These are phyloP conservation scores for Barbus barbus DNA, from an alignment of 2,113 vertebrate species.

Conservation along the genomic window DNA sequence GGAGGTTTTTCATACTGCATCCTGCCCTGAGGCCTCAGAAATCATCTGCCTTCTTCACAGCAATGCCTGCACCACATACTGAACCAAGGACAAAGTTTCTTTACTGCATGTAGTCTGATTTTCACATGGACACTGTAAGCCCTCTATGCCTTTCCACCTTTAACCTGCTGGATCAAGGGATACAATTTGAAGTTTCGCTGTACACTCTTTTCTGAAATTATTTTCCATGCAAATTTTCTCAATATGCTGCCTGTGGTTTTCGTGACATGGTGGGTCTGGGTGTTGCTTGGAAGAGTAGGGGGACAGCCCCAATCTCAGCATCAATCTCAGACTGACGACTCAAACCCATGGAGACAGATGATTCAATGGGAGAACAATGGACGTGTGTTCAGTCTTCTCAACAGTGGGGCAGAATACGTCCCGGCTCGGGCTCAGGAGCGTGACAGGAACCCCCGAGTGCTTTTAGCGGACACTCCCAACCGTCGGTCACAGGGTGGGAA, in stretches of 20 bases:
- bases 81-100: constrained; percentile 53
- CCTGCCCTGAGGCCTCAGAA: constrained; percentile 35
- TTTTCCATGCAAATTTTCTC: constrained; percentile 42
- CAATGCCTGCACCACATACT: constrained; percentile 50
- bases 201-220: background rate
- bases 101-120: constrained; percentile 52
- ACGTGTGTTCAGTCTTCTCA: constrained; percentile 87
- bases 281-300: constrained; percentile 70
- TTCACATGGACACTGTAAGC: constrained; percentile 52
- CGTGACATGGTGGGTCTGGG: constrained; percentile 69
- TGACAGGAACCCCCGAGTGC: constrained; percentile 72
- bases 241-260: constrained; percentile 65
- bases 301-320: constrained; percentile 62
- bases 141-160: constrained; percentile 22
- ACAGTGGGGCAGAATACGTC: constrained; percentile 89
- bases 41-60: constrained; percentile 29
- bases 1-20: constrained; percentile 59
- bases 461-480: constrained; percentile 75
- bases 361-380: constrained; percentile 98
- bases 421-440: constrained; percentile 74
- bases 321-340: constrained; percentile 61
- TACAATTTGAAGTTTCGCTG: constrained; percentile 28
- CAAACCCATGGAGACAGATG: constrained; percentile 88
- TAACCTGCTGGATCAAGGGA: constrained; percentile 63
- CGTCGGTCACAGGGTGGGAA: constrained; percentile 75